Base-by-base conservation (phyloP, 2,888 invertebrate genomes). In the Epirrhoe alternata region DNA sequence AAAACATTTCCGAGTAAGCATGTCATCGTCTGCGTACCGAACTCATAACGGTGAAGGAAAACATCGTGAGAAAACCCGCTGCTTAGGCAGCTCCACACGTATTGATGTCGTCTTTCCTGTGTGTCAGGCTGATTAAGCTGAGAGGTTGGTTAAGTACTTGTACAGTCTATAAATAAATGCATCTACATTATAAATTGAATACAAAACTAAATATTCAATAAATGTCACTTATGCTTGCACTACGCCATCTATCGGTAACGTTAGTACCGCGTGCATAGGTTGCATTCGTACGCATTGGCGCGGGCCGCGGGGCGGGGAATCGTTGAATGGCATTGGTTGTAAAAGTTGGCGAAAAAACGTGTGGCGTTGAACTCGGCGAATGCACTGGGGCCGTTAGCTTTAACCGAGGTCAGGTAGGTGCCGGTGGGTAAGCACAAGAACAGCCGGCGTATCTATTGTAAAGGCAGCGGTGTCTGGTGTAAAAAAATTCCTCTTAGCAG, bases 401-500 rank as follows among this genome's bases (percentile, higher is more conserved):
- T 88, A 83, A 65, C 90, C 89, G 88, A 92, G 90, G 90, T 90
- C 91, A 90, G 88, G 87, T 81, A 81, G 79, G 81, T 78, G 78
- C 77, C 72, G 77, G 55, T 56, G 52, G 50, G 60, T 60, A 24
- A 50, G 61, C 47, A 45, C 51, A 42, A 59, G 51, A 16, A 33
- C 49, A 33, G 35, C 47, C 61, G 64, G 61, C 64, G 49, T 56
- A 66, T 51, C 61, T 76, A 71, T 68, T 73, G 68, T 76, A 76
- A 70, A 68, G 53, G n/a, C 8, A 24, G 38, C 35, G 24, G 6
- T 31, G 49, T 16, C 14, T 14, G 16, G 47, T 16, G 16, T 71
- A 74, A 70, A 79, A 77, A 81, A 81, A 7, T 16, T 47, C 16
- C 12, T 38, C 49, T 51, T 33, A 16, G 42, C n/a, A 31, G 47